Conservation (phyloP, 2,888 invertebrate genomes). For the Epinotia ramella region DNA sequence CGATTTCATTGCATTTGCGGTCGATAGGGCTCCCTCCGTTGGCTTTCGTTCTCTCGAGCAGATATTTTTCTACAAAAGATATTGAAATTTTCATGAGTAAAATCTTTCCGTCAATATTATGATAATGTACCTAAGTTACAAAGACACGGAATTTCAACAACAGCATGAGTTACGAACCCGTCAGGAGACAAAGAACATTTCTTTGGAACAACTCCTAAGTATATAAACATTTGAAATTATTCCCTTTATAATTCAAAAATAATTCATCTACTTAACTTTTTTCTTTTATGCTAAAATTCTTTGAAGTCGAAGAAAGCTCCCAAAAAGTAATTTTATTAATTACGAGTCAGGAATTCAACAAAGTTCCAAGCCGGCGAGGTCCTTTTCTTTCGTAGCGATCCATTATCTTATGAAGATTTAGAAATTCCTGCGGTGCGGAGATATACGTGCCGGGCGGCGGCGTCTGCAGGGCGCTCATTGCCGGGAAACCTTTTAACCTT, state of each 20-base stretch:
- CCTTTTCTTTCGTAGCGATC: constrained; percentile 83
- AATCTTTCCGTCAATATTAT: constrained; percentile 35
- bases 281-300: constrained; percentile 84
- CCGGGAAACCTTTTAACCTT: constrained; percentile 44
- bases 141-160: constrained; percentile 39
- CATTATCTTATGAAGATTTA: constrained; percentile 85
- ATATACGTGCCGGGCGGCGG: constrained; percentile 39
- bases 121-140: constrained; percentile 40
- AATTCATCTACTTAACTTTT: constrained; percentile 85
- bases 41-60: constrained; percentile 13
- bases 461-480: constrained; percentile 39
- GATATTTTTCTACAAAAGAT: constrained; percentile 38
- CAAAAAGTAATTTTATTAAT: constrained; percentile 86
- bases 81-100: constrained; percentile 20
- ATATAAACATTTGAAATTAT: constrained; percentile 80
- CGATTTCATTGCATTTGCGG: constrained; percentile 67
- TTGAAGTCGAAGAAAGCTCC: constrained; percentile 84
- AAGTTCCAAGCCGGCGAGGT: constrained; percentile 81
- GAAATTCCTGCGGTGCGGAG: constrained; percentile 80
- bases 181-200: constrained; percentile 54
- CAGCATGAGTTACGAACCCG: constrained; percentile 44
- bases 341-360: constrained; percentile 85
- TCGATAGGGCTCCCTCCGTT: constrained; percentile 52
- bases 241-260: constrained; percentile 83
- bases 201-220: constrained; percentile 65